These are phyloP conservation scores for Rhinoraja longicauda DNA, from an alignment of 2,797 vertebrate genomes.

Conservation along the genomic window DNA sequence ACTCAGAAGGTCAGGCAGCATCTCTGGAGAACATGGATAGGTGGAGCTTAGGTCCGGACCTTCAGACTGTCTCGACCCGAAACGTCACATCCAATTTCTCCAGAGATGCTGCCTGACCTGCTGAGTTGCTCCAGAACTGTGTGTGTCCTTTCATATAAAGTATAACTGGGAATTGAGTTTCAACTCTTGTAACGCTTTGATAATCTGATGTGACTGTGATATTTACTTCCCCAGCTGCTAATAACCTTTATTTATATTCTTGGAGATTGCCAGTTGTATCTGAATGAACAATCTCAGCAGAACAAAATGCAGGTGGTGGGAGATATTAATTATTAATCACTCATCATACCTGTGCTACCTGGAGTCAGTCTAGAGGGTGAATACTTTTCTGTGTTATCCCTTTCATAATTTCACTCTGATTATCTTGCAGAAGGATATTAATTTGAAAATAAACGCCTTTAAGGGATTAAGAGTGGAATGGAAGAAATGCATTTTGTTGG, in stretches of 20 bases:
- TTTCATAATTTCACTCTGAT: neutral
- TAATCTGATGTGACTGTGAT: neutral
- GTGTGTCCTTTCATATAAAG: no score
- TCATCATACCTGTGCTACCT: neutral
- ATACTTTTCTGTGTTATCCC: neutral
- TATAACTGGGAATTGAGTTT: no score
- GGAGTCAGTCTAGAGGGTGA: neutral
- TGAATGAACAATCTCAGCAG: neutral
- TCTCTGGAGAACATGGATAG: no score
- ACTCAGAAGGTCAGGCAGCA: no score
- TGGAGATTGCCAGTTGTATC: neutral
- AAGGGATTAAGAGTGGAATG: neutral
- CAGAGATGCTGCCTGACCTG: no score
- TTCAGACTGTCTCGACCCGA: no score
- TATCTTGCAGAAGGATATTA: neutral
- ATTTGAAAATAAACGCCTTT: neutral
- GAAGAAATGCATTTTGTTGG: neutral
- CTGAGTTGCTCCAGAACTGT: no score
- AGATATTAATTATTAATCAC: neutral
- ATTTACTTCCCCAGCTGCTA: neutral
- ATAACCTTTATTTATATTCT: neutral
- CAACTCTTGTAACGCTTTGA: neutral
- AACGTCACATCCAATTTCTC: no score
- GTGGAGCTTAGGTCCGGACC: no score
- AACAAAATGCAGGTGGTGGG: neutral